Evolutionary conservation across 2,888 invertebrate genomes (phyloP).

Genomic region (Chymomyza caudatula): DNA sequence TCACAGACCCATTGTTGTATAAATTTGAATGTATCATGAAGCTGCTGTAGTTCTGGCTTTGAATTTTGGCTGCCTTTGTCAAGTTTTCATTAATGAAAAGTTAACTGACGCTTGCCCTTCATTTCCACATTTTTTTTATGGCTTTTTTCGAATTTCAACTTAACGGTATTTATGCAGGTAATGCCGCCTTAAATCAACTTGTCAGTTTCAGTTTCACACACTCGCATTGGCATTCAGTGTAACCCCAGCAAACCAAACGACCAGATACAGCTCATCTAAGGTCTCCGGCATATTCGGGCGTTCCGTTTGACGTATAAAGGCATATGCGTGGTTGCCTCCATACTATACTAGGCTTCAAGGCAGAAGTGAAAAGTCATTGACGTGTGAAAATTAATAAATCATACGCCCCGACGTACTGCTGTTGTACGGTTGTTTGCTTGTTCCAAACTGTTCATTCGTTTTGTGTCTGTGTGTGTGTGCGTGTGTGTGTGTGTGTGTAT

Average conservation of each 20-base stretch:
- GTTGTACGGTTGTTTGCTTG: neutral
- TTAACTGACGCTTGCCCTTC: neutral
- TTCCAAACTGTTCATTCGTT: too few species aligned
- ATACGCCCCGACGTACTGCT: constrained; percentile 13
- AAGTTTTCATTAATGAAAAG: neutral
- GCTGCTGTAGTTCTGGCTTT: neutral
- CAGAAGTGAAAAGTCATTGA: constrained; percentile 27
- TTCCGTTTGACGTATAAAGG: neutral
- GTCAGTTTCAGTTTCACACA: constrained; percentile 22
- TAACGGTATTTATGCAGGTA: constrained; percentile 20
- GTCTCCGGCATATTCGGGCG: too few species aligned
- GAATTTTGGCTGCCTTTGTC: neutral
- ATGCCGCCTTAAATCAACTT: constrained; percentile 30
- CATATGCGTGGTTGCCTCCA: neutral
- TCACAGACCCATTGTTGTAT: neutral
- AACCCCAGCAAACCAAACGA: too few species aligned
- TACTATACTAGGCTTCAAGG: neutral
- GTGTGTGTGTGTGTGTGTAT: constrained; percentile 4
- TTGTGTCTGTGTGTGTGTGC: constrained; percentile 4
- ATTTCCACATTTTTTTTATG: neutral
- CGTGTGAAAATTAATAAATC: constrained; percentile 35
- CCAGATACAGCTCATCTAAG: too few species aligned
- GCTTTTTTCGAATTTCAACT: constrained; percentile 9
- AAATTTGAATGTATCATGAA: neutral
- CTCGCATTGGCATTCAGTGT: neutral